A percentile compares a stretch with the other conserved stretches of the same genome.
These are phyloP conservation scores for Panagrolaimus sp. DNA, from an alignment of 1,140 invertebrate genomes.

Conservation along the genomic window DNA sequence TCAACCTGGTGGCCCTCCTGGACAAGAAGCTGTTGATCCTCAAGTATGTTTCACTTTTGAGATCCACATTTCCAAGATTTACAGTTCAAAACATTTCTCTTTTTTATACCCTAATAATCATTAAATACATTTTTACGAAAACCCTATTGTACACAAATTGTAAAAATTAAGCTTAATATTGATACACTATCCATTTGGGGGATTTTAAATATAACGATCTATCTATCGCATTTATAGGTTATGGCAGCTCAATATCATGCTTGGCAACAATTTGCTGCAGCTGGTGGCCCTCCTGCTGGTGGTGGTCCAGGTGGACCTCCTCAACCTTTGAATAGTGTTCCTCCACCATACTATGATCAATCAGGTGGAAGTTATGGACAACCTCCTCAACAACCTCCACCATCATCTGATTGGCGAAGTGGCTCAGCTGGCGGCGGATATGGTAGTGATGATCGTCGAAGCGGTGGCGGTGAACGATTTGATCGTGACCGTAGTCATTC, in stretches of 20 bases:
- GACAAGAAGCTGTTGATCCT: background rate
- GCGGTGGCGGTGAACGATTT: background rate
- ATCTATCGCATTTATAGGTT: no score
- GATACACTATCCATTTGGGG: no score
- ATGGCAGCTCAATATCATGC: background rate
- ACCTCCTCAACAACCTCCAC: background rate
- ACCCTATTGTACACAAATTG: no score
- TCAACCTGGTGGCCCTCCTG: background rate
- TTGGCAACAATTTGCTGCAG: constrained; percentile 5
- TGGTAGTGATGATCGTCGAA: background rate
- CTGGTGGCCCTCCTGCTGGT: background rate
- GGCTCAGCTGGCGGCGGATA: background rate
- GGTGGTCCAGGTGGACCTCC: background rate
- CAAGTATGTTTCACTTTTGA: background rate
- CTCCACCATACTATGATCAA: background rate
- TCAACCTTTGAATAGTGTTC: background rate
- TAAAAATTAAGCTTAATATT: no score
- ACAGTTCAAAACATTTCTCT: no score
- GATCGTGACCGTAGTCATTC: constrained; percentile 2
- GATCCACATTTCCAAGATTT: no score
- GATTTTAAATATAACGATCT: no score
- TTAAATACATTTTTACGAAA: no score
- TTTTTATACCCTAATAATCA: no score
- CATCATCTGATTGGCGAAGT: background rate
- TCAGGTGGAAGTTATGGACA: background rate